Evolutionary conservation across 2,797 vertebrate species (phyloP), one percentile per base, ranked within the genome.

Genomic region (Pangasius larnaudii): DNA sequence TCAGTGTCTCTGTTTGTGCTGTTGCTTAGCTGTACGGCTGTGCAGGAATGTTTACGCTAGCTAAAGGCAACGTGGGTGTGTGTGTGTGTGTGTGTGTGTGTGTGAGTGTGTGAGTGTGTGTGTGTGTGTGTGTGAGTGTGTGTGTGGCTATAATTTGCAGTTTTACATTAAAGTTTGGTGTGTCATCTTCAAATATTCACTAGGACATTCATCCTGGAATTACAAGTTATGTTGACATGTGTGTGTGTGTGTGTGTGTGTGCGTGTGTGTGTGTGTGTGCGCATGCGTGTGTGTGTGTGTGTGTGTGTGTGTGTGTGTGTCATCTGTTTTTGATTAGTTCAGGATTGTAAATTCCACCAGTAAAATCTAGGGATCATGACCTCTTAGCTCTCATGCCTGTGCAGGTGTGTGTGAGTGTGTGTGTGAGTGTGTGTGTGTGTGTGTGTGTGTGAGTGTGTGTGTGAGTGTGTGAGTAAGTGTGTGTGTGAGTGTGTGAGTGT

Each of bases 301-400:
- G 69, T 72, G 69, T 2, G 71, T 49, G 11, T 75, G 75, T 30
- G 49, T 30, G 75, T 33, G n/a, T 22, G 65, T 61, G 5, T 46
- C 49, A 78, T 85, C 58, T 87, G 53, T 65, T 33, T 89, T 87
- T 88, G 33, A 59, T 71, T 85, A 83, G 88, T 71, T 88, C 39
- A 80, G n/a, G 42, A 24, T 39, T 85, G 51, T 89, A 46, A 90
- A 82, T 42, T 69, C 56, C 39, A 63, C 13, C 65, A 13, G 9
- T 72, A 2, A n/a, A 79, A 72, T 85, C 69, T 79, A 16, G 6
- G 74, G 67, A 67, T 88, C 33, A 51, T 61, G 75, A 72, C 84
- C 75, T 30, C 46, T 86, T 19, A 77, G 72, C 13, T 53, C 2
- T 51, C 53, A 49, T 19, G 19, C 14, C 49, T 82, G 42, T 65